Conservation (phyloP, 2,797 vertebrate genomes). For the Tapirus indicus region DNA sequence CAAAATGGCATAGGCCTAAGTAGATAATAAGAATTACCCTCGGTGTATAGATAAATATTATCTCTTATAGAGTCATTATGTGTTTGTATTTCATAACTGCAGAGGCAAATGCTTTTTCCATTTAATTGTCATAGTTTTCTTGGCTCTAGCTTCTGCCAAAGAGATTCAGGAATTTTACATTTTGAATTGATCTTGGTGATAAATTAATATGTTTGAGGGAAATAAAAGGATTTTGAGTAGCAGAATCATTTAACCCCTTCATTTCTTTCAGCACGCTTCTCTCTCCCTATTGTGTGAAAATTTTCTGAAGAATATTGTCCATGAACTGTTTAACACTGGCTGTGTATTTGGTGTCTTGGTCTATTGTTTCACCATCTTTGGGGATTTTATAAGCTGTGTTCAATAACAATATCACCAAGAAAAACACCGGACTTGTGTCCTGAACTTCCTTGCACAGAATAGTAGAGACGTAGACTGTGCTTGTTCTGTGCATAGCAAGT, state of each 20-base stretch:
- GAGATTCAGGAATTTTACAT: conserved; percentile 25
- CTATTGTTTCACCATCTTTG: not conserved
- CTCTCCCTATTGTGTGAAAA: not conserved
- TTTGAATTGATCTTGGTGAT: conserved; percentile 57
- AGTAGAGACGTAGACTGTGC: not conserved
- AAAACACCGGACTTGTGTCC: not conserved
- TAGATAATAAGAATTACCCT: conserved; percentile 53
- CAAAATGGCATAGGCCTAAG: not conserved
- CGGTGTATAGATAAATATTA: not conserved
- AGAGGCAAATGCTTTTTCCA: not conserved
- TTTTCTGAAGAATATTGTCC: conserved; percentile 34
- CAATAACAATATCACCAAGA: conserved; percentile 13
- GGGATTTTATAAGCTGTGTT: conserved; percentile 6
- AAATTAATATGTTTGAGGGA: conserved; percentile 3
- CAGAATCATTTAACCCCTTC: conserved; percentile 56
- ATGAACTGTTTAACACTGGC: not conserved
- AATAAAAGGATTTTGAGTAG: not conserved
- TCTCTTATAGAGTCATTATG: not conserved
- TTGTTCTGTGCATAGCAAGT: not conserved
- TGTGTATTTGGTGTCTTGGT: not conserved
- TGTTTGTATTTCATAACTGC: not conserved
- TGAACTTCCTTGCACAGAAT: not conserved
- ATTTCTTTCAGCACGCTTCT: not conserved
- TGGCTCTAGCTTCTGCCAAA: conserved; percentile 51
- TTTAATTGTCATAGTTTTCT: conserved; percentile 50